Base-by-base conservation (phyloP, 37 sponge, comb jelly and placozoan species). In the Amphimedon queenslandica region DNA sequence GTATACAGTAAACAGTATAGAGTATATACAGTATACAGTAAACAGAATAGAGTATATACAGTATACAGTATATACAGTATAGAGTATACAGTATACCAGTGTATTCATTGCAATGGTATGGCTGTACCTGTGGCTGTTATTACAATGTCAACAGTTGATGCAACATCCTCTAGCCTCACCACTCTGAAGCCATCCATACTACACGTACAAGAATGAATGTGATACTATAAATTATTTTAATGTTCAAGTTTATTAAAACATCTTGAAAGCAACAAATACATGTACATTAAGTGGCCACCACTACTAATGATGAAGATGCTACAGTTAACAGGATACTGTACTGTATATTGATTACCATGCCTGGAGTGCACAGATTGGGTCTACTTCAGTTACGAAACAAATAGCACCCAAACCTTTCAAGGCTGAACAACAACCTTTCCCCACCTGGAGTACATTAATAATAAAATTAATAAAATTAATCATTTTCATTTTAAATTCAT, bases 361-460 rank as follows among this genome's bases (percentile, higher is more conserved):
- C 40, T 95, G 96, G 29, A 95, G 72, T 33, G 92, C 96, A 91
- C 96, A 95, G 43, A 95, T 95, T 6, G 96, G 96, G 63, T 95
- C 96, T 37, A 91, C 77, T 55, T 95, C 96, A 20, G 96, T 84
- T 24, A 95, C 92, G 47, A 66, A 84, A 32, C 81, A 80, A 6
- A 87, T 58, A 10, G 80, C 82, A 13, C 92, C 92, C 60, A 91
- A 75, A 0, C 96, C 96, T 36, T 70, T 82, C 29, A 95, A 82
- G 73, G 96, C 73, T 20, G 78, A 57, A 77, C 82, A 83, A 31
- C 92, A 90, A 1, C 96, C 96, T 39, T 95, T 95, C 55, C 96
- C 96, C 43, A 94, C 93, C 92, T 91, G 53, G 1, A 33, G 5
- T 18, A 40, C 24, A 24, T 75, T 0, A 29, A 23, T 20, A 27